Evolutionary conservation across 2,113 vertebrate genomes (phyloP).

Genomic region (Apeltes quadracus): DNA sequence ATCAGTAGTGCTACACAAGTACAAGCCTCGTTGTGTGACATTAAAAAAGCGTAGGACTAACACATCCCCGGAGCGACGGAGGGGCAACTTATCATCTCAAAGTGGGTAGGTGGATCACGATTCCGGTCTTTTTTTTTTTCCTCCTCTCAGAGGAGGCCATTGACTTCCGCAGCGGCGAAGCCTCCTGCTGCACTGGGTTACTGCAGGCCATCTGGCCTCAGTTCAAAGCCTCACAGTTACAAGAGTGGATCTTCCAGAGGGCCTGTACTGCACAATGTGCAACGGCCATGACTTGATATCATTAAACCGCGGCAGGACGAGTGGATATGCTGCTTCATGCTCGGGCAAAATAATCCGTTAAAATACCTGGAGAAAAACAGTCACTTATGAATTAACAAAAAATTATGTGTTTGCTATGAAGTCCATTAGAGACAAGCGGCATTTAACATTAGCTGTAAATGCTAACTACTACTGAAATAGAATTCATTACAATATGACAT

Average conservation of each 20-base stretch:
- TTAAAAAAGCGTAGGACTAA: constrained; percentile 10
- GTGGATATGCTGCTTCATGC: constrained; percentile 1
- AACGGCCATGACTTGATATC: constrained; percentile 44
- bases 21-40: constrained; percentile 13
- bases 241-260: constrained; percentile 43
- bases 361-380: constrained; percentile 17
- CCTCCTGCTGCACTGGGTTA: constrained; percentile 51
- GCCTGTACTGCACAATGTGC: constrained; percentile 35
- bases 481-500: constrained; percentile 7
- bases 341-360: constrained; percentile 22
- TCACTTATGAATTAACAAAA: not conserved
- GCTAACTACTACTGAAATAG: not conserved
- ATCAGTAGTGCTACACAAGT: not conserved
- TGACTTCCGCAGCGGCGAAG: constrained; percentile 52
- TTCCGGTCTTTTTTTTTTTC: constrained; percentile 43
- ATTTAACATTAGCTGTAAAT: constrained; percentile 12
- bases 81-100: constrained; percentile 37
- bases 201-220: constrained; percentile 61
- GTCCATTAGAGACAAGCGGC: not conserved
- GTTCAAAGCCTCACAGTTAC: constrained; percentile 56
- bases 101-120: constrained; percentile 27
- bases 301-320: constrained; percentile 40
- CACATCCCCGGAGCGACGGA: constrained; percentile 36
- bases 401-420: not conserved
- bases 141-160: constrained; percentile 56